Percentiles rank a stretch among this genome's conserved stretches.
Conservation (phyloP, 2,888 invertebrate species). For the Ormia ochracea region DNA sequence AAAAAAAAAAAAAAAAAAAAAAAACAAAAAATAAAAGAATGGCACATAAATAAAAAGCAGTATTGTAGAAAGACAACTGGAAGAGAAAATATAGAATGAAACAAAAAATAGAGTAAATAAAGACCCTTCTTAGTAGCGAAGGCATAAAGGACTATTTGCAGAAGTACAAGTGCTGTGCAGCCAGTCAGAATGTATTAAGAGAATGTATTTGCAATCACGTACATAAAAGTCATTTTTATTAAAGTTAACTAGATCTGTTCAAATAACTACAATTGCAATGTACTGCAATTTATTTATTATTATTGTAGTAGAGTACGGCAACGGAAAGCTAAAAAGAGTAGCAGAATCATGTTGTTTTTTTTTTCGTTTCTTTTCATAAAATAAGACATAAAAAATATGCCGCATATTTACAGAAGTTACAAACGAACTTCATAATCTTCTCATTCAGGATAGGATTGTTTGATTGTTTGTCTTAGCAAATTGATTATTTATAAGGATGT, state of each 20-base stretch:
- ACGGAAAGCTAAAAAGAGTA: neutral
- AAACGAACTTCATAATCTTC: neutral
- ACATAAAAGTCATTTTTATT: slow-evolving; percentile 58
- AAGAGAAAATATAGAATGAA: neutral
- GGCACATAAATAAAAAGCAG: neutral
- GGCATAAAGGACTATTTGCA: neutral
- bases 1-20: neutral
- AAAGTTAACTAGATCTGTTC: slow-evolving; percentile 58
- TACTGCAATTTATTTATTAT: slow-evolving; percentile 10
- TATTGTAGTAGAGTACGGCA: slow-evolving; percentile 26
- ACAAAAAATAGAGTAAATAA: slow-evolving; percentile 20
- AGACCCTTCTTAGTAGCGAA: neutral
- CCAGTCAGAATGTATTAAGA: slow-evolving; percentile 5
- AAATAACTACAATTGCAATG: slow-evolving; percentile 47
- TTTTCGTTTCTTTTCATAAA: neutral
- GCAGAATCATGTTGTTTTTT: slow-evolving; percentile 29
- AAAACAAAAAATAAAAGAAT: neutral
- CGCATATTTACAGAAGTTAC: neutral
- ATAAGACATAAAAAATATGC: neutral
- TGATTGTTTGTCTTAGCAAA: slow-evolving; percentile 2
- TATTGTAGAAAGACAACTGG: neutral
- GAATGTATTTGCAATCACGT: slow-evolving; percentile 52
- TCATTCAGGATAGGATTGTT: neutral
- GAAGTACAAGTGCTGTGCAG: slow-evolving; percentile 7
- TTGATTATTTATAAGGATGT: neutral